Percentiles rank a stretch among this genome's conserved stretches.
Conservation (phyloP, 2,797 vertebrate genomes). For the Ataeniobius toweri region DNA sequence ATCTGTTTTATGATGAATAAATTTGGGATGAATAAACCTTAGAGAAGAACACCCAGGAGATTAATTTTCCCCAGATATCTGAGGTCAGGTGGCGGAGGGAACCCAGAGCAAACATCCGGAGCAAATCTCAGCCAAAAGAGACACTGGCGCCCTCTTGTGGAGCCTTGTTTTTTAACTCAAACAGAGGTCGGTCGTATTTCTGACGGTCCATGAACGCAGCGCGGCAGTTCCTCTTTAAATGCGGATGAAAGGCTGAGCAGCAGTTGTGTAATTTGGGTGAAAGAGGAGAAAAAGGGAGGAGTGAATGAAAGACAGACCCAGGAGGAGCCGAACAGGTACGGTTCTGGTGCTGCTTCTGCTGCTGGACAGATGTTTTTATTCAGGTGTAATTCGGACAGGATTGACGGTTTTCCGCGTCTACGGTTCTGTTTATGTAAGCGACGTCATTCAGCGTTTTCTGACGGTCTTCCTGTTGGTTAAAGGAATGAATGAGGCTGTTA, state of each 20-base stretch:
- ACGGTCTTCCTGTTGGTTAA: background rate
- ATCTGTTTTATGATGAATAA: too few relatives aligned
- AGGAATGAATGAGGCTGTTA: background rate
- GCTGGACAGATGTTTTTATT: background rate
- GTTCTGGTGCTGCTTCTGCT: background rate
- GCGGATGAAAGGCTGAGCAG: conserved; percentile 32
- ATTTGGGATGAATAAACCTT: too few relatives aligned
- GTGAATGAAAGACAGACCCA: conserved; percentile 11
- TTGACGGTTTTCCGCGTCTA: background rate
- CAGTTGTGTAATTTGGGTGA: conserved; percentile 45
- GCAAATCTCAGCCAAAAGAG: background rate
- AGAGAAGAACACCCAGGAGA: too few relatives aligned
- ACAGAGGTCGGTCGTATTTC: background rate
- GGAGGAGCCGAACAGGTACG: conserved; percentile 32
- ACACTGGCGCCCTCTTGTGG: conserved; percentile 32
- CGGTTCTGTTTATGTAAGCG: background rate
- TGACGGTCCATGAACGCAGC: conserved; percentile 36
- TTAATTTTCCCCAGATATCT: too few relatives aligned
- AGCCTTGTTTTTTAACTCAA: fast-evolving
- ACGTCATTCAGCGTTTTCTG: background rate
- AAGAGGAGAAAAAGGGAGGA: conserved; percentile 28
- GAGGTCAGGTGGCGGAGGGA: too few relatives aligned
- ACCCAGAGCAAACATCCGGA: too few relatives aligned
- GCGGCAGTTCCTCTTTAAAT: conserved; percentile 40
- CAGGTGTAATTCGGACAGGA: background rate